Conservation (phyloP, 2,113 vertebrate species). For the Mola mola region DNA sequence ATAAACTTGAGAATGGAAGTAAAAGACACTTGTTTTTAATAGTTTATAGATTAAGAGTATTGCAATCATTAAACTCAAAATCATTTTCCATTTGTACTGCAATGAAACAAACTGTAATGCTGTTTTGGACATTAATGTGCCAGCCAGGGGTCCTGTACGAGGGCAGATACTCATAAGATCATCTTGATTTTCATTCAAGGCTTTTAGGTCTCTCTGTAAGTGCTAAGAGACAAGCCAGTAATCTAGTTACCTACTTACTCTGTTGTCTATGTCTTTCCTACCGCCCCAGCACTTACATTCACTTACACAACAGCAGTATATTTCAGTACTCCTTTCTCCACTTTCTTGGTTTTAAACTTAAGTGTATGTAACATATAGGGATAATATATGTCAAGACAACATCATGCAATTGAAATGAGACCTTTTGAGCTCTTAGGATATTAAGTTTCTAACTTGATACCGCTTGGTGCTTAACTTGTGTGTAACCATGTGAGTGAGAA, state of each 20-base stretch:
- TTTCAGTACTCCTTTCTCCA: neutral
- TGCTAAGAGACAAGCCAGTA: slow-evolving; percentile 8
- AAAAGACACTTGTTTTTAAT: no score
- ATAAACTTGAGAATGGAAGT: no score
- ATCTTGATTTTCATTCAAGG: slow-evolving; percentile 31
- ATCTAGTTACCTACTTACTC: slow-evolving; percentile 27
- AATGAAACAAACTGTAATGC: neutral
- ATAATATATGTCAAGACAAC: slow-evolving; percentile 7
- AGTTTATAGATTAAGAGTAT: no score
- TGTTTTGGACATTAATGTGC: neutral
- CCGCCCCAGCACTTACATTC: slow-evolving; percentile 17
- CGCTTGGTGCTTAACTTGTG: slow-evolving; percentile 12
- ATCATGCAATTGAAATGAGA: slow-evolving; percentile 16
- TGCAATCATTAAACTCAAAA: no score
- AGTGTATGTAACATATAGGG: neutral
- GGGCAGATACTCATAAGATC: neutral
- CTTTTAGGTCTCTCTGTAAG: slow-evolving; percentile 21
- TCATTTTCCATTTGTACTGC: slow-evolving; percentile 3
- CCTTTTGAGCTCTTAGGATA: neutral
- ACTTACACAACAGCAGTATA: slow-evolving; percentile 2
- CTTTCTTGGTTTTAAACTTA: neutral
- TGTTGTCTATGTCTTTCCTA: slow-evolving; percentile 3
- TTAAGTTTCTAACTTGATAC: slow-evolving; percentile 48
- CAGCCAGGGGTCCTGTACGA: neutral
- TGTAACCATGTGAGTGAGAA: slow-evolving; percentile 48